These are phyloP conservation scores for Chiridota heheva DNA, from an alignment of 35 echinoderm and acorn worm species.

Conservation along the genomic window DNA sequence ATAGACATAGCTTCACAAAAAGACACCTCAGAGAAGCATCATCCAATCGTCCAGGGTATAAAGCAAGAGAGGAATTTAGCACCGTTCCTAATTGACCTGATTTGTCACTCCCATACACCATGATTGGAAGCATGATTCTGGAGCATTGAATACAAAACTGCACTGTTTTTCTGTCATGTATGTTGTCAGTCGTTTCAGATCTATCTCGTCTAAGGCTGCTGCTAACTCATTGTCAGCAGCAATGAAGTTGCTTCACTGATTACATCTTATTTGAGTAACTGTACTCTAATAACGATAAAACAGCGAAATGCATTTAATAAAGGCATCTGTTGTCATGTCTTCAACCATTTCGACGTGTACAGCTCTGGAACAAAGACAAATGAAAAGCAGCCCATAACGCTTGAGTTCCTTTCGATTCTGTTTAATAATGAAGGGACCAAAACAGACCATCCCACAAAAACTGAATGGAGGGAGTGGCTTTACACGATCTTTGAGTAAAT, in stretches of 20 bases:
- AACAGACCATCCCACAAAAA: conserved; percentile 13
- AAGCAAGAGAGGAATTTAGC: neutral
- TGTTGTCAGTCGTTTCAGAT: neutral
- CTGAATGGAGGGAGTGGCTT: neutral
- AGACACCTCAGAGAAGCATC: conserved; percentile 22
- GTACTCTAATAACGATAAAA: conserved; percentile 34
- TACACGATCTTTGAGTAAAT: neutral
- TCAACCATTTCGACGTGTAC: conserved; percentile 46
- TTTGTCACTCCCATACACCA: conserved; percentile 7
- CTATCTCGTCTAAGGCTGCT: conserved; percentile 10
- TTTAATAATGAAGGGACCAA: conserved; percentile 33
- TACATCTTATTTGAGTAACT: conserved; percentile 25
- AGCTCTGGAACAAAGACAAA: conserved; percentile 35
- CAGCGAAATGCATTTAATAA: conserved; percentile 38
- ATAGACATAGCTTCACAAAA: conserved; percentile 42
- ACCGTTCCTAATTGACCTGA: conserved; percentile 13
- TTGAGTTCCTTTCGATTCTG: conserved; percentile 22
- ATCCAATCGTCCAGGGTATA: conserved; percentile 12
- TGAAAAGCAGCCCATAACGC: conserved; percentile 41
- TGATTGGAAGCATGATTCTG: conserved; percentile 7
- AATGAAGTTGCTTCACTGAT: conserved; percentile 15
- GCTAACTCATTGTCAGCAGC: conserved; percentile 27
- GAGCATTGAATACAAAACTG: conserved; percentile 38
- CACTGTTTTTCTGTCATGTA: conserved; percentile 44
- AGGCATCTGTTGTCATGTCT: conserved; percentile 19